Evolutionary conservation across 1,140 invertebrate genomes (phyloP), one percentile per base, ranked within the genome.

Genomic region (Nylanderia fulva): DNA sequence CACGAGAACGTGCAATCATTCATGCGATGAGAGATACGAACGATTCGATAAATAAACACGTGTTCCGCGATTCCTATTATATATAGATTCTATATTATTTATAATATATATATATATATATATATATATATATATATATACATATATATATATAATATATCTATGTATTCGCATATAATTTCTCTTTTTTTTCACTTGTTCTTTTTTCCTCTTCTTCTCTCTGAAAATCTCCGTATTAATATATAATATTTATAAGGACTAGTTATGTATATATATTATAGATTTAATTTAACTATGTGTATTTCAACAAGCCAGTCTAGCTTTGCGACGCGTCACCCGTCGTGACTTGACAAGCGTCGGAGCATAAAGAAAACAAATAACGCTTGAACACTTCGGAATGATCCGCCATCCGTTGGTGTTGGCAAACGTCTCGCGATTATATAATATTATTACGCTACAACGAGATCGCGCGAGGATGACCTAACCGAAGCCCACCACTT

Each of bases 251-350:
- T 52, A 13, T 77, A 58, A 69, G 52, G 77, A 80, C 52, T 80
- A 80, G 36, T 58, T 72, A 58, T 33, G 3, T n/a, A 66, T 33
- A 33, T n/a, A 66, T 66, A 42, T 24, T 29, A 7, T 82, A 71
- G 52, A 29, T 54, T 68, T 68, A 68, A 39, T 45, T 68, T 68
- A 79, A 29, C 48, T 79, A 79, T 39, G 63, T 68, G 76, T 68
- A 39, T 42, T 42, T 80, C 66, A 58, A 71, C 77, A 82, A 82
- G 52, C 75, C 76, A 82, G 52, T 71, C 52, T 80, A 80, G 36
- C 77, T 82, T 72, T 69, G n/a, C 76, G 27, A 64, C 75, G 75
- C 13, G 45, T 66, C 63, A 36, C 11, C 63, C 18, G 42, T 33
- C 58, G 52, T 21, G 27, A 21, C 21, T 58, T 27, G 64, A 21